Conservation (phyloP, 2,888 invertebrate genomes). For the Diabrotica balteata region DNA sequence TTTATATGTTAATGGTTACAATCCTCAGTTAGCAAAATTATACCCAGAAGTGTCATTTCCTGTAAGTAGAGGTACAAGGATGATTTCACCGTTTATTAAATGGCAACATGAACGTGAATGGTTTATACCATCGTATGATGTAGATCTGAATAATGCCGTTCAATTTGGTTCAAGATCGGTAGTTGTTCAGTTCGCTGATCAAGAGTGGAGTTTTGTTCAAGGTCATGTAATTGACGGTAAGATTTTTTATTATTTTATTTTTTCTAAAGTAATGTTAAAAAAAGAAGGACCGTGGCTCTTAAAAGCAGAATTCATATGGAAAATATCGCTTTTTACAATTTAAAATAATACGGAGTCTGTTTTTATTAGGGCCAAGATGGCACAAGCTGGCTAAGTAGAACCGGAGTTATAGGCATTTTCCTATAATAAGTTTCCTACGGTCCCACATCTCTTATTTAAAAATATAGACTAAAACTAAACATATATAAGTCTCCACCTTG, state of each 20-base stretch:
- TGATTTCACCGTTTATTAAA: constrained; percentile 75
- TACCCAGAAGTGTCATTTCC: constrained; percentile 82
- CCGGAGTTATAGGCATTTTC: too few species aligned
- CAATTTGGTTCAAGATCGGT: constrained; percentile 22
- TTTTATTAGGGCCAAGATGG: too few species aligned
- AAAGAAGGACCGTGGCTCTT: too few species aligned
- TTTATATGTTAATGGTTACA: constrained; percentile 78
- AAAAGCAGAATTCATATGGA: too few species aligned
- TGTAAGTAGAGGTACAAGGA: constrained; percentile 70
- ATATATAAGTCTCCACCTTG: too few species aligned
- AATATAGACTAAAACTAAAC: too few species aligned
- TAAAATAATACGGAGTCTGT: too few species aligned
- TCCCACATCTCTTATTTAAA: too few species aligned
- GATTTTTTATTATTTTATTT: constrained; percentile 1
- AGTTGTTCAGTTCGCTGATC: constrained; percentile 55
- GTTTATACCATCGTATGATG: constrained; percentile 63
- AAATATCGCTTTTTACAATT: too few species aligned
- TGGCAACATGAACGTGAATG: constrained; percentile 88
- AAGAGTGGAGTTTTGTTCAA: constrained; percentile 71
- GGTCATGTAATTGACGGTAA: constrained; percentile 81
- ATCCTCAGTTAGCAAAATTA: constrained; percentile 76
- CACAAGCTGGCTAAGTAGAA: too few species aligned
- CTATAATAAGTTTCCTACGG: too few species aligned
- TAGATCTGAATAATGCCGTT: constrained; percentile 17
- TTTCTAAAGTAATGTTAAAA: too few species aligned